Base-by-base conservation (phyloP, 2,113 vertebrate genomes). In the Pollachius pollachius region DNA sequence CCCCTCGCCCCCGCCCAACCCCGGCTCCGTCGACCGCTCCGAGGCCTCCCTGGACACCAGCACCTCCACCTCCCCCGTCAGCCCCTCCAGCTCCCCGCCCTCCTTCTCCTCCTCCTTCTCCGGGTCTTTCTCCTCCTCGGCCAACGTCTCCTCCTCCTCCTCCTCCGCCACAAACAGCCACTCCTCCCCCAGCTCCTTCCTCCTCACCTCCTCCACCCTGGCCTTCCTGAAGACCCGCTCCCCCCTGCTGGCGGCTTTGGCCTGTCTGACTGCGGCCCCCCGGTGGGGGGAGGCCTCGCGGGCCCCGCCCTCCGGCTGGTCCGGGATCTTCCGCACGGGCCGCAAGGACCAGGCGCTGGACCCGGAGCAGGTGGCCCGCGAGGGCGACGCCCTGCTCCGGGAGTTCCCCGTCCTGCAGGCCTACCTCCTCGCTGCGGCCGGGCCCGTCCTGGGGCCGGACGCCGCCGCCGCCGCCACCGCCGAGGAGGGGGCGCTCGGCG, bases 221-320 rank as follows among this genome's bases (percentile, higher is more conserved):
- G 86, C 92, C 63, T 99, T 98, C 76, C 89, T 99, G 0, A 98
- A 96, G 81, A 94, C 94, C 3, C 90, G 87, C 72, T 99, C 94
- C 0, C 93, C 94, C 13, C 77, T 98, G 0, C 84, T 94, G 71
- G 95, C 97, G 8, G 57, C 84, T 0, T 74, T 98, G 61, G 94
- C 92, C 0, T 98, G 96, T 74, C 88, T 99, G 5, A 92, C 89
- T 7, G 93, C 90, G 41, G 41, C 41, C 9, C 91, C 41, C 11
- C 91, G 86, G 80, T 81, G 91, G 75, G 73, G 87, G 21, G 90
- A 90, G 13, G 23, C 77, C 0, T 56, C 83, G 1, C 74, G 84
- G 2, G 3, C 76, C 62, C 73, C 93, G 70, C 72, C 89, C 13
- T 82, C 71, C 1, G 78, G 91, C 1, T 97, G 94, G 87, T 89